Conservation (phyloP, 2,113 vertebrate genomes). For the Miniopterus natalensis region DNA sequence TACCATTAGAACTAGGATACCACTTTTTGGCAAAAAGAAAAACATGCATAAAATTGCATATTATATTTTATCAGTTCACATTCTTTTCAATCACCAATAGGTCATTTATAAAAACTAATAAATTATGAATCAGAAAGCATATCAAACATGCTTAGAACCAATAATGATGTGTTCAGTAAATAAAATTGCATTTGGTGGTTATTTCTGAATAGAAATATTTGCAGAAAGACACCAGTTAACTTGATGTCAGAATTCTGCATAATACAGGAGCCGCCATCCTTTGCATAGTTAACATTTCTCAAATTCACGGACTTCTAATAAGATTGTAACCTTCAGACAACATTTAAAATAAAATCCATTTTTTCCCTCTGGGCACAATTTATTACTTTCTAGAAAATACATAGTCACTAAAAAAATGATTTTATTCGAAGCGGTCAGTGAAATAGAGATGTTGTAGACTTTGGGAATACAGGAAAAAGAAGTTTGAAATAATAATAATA, state of each 20-base stretch:
- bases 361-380: slow-evolving; percentile 41
- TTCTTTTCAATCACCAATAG: not conserved
- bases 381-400: slow-evolving; percentile 49
- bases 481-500: slow-evolving; percentile 60
- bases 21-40: not conserved
- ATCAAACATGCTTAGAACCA: not conserved
- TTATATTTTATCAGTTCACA: not conserved
- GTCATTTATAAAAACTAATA: not conserved
- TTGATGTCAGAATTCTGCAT: not conserved
- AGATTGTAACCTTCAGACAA: slow-evolving; percentile 60
- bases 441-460: slow-evolving; percentile 50
- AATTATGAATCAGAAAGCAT: not conserved
- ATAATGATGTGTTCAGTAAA: not conserved
- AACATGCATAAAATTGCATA: not conserved
- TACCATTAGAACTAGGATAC: not conserved
- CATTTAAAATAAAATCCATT: slow-evolving; percentile 65
- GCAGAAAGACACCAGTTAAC: not conserved
- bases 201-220: not conserved
- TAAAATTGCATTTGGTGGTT: slow-evolving; percentile 9
- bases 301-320: slow-evolving; percentile 64
- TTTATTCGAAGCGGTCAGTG: slow-evolving; percentile 54
- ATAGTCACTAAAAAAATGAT: not conserved
- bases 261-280: not conserved
- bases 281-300: slow-evolving; percentile 21
- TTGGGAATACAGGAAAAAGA: slow-evolving; percentile 17